Conservation (phyloP, 2,797 vertebrate genomes). For the Pseudocheirus occidentalis region DNA sequence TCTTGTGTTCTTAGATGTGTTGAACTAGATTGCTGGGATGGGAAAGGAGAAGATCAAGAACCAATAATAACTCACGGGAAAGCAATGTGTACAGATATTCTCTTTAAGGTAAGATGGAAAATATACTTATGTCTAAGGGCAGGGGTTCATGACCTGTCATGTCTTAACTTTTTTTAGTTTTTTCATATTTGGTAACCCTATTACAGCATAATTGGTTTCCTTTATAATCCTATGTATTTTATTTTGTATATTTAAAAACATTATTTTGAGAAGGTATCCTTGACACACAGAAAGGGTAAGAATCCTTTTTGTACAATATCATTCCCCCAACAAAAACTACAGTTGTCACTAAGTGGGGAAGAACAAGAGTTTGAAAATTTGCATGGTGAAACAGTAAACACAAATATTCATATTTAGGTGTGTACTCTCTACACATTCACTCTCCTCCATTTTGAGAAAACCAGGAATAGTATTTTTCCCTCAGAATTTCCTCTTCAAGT, state of each 20-base stretch:
- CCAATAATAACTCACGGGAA: slow-evolving; percentile 99
- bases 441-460: slow-evolving; percentile 41
- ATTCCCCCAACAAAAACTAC: background rate
- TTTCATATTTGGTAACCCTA: background rate
- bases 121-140: background rate
- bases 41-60: slow-evolving; percentile 99
- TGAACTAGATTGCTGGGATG: slow-evolving; percentile 99
- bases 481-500: background rate
- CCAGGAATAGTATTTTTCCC: background rate
- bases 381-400: background rate
- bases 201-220: background rate
- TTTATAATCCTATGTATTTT: background rate
- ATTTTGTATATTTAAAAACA: background rate
- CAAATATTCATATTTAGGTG: background rate
- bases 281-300: background rate
- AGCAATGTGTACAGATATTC: slow-evolving; percentile 99
- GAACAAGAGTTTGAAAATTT: background rate
- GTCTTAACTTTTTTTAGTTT: background rate
- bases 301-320: background rate
- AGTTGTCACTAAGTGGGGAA: background rate
- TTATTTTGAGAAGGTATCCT: background rate
- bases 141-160: background rate
- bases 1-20: slow-evolving; percentile 89
- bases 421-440: background rate
- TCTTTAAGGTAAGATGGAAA: slow-evolving; percentile 92